Evolutionary conservation across 64 coral and sea anemone species (phyloP).

Genomic region (Montipora capricornis): DNA sequence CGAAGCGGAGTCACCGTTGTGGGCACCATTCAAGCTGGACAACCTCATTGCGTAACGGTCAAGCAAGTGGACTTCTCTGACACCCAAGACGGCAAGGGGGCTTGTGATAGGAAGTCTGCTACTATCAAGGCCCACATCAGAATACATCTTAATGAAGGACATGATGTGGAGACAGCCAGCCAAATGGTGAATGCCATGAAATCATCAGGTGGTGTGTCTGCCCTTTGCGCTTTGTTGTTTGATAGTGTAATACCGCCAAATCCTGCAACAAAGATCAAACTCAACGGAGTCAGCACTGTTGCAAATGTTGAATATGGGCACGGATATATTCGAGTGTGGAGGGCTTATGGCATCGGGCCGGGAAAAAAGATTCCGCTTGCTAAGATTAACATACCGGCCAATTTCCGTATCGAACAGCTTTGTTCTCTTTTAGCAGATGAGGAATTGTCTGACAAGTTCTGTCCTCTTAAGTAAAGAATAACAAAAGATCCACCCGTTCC

Average conservation of each 20-base stretch:
- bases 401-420: not conserved
- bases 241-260: not conserved
- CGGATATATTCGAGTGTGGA: slow-evolving; percentile 60
- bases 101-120: too few relatives aligned
- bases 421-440: not conserved
- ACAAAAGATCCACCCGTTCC: not conserved
- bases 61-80: too few relatives aligned
- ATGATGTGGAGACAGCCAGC: too few relatives aligned
- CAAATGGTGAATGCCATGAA: too few relatives aligned
- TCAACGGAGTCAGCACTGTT: slow-evolving; percentile 54
- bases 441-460: not conserved
- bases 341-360: slow-evolving; percentile 65
- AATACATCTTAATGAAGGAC: too few relatives aligned
- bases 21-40: too few relatives aligned
- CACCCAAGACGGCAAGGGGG: too few relatives aligned
- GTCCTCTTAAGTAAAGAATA: not conserved
- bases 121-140: too few relatives aligned
- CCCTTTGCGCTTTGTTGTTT: slow-evolving; percentile 37
- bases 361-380: slow-evolving; percentile 48
- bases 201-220: slow-evolving; percentile 53
- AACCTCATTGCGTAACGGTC: too few relatives aligned
- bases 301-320: slow-evolving; percentile 39
- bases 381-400: not conserved
- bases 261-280: slow-evolving; percentile 39
- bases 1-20: too few relatives aligned